These are phyloP conservation scores for Gandaritis pyraliata DNA, from an alignment of 2,888 invertebrate species.

Conservation along the genomic window DNA sequence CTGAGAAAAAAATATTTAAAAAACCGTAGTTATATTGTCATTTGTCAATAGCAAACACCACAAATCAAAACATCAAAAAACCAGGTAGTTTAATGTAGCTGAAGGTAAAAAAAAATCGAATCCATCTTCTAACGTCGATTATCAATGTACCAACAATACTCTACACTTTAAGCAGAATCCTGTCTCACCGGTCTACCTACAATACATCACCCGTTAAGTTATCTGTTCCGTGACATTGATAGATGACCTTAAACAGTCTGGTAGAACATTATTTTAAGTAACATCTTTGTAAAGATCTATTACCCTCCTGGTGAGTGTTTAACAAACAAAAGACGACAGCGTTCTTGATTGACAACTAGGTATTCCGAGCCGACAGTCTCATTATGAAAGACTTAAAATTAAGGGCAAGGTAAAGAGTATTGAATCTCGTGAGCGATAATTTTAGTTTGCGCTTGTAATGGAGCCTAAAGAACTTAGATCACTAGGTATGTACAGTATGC, in stretches of 20 bases:
- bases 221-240: conserved; percentile 62
- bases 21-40: no score
- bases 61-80: no score
- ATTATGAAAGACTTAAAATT: background rate
- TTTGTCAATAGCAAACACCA: no score
- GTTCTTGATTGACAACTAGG: conserved; percentile 5
- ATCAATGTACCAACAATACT: conserved; percentile 11
- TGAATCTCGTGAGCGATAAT: no score
- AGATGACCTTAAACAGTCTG: conserved; percentile 54
- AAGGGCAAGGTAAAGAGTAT: no score
- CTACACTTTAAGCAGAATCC: conserved; percentile 23
- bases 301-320: conserved; percentile 18
- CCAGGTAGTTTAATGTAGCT: no score
- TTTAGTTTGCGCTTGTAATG: no score
- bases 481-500: no score
- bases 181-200: conserved; percentile 42
- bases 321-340: conserved; percentile 7
- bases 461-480: no score
- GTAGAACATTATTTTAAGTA: conserved; percentile 36
- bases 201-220: conserved; percentile 59
- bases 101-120: no score
- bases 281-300: conserved; percentile 33
- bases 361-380: background rate
- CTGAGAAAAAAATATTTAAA: no score
- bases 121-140: no score